A percentile compares a stretch with the other conserved stretches of the same genome.
Conservation (phyloP, 2,888 invertebrate species). For the Itoplectis maculator region DNA sequence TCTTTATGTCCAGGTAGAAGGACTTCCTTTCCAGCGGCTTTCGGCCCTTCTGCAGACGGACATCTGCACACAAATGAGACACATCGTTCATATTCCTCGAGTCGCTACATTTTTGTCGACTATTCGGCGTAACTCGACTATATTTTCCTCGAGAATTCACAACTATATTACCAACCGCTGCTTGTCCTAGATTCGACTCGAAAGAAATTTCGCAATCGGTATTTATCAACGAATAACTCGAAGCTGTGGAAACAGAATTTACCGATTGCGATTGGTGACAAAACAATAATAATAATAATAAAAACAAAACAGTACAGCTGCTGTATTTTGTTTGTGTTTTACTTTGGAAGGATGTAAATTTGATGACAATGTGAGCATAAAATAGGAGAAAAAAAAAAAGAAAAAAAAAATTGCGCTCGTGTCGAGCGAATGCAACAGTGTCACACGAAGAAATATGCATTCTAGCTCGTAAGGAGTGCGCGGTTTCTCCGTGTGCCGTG, state of each 20-base stretch:
- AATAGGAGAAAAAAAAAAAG: neutral
- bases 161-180: neutral
- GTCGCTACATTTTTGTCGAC: too few relatives aligned
- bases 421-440: slow-evolving; percentile 12
- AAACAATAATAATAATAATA: neutral
- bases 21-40: slow-evolving; percentile 89
- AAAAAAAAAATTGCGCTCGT: neutral
- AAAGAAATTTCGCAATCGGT: neutral
- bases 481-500: too few relatives aligned
- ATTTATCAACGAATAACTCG: neutral
- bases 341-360: neutral
- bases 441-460: neutral
- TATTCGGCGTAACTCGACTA: neutral
- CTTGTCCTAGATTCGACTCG: neutral
- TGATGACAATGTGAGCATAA: neutral
- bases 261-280: neutral
- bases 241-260: neutral
- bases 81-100: neutral
- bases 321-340: too few relatives aligned
- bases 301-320: neutral
- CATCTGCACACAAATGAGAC: slow-evolving; percentile 74
- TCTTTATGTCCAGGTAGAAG: slow-evolving; percentile 92
- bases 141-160: too few relatives aligned
- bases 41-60: slow-evolving; percentile 84
- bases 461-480: neutral